Evolutionary conservation across 2,797 vertebrate species (phyloP).

Genomic region (Catostomus latipinnis): DNA sequence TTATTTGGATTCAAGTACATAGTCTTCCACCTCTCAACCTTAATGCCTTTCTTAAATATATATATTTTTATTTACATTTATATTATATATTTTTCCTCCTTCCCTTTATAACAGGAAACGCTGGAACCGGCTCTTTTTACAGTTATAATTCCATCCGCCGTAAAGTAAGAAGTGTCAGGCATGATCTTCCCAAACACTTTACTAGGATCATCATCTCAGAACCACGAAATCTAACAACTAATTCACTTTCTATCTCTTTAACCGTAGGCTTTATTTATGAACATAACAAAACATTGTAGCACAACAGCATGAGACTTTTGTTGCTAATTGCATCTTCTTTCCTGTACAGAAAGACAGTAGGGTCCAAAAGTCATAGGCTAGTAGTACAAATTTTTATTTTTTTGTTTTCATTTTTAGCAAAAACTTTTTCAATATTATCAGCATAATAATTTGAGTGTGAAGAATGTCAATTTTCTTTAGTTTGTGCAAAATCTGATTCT

Average conservation of each 20-base stretch:
- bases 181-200: neutral
- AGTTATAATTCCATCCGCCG: slow-evolving; percentile 66
- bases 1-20: neutral
- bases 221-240: slow-evolving; percentile 5
- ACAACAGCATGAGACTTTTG: neutral
- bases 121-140: slow-evolving; percentile 69
- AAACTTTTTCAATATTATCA: neutral
- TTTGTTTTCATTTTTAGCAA: neutral
- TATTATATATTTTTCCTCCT: slow-evolving; percentile 32
- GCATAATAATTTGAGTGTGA: neutral
- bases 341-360: neutral
- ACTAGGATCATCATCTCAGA: neutral
- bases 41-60: too few species aligned
- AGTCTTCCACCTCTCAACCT: neutral
- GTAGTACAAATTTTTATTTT: neutral
- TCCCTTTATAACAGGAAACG: slow-evolving; percentile 62
- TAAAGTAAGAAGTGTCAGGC: slow-evolving; percentile 70
- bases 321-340: neutral
- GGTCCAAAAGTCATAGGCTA: neutral
- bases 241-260: slow-evolving; percentile 23
- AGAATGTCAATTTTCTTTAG: too few species aligned
- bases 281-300: neutral
- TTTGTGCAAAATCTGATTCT: too few species aligned
- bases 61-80: neutral
- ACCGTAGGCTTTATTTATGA: slow-evolving; percentile 26